These are phyloP conservation scores for Actinemys pallida DNA, from an alignment of 2,113 vertebrate genomes.

Conservation along the genomic window DNA sequence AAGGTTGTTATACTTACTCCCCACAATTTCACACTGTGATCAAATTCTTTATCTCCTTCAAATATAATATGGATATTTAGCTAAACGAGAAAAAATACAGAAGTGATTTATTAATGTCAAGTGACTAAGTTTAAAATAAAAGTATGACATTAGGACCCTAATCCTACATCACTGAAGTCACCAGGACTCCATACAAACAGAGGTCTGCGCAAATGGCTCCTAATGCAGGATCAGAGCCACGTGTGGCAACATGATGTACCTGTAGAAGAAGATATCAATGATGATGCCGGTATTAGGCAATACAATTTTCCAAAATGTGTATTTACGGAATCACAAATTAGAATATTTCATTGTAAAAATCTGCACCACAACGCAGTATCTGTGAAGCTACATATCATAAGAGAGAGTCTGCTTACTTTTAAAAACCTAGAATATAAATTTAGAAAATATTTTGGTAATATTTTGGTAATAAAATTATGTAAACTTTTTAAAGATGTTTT, in stretches of 20 bases:
- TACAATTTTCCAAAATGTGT: neutral
- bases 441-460: neutral
- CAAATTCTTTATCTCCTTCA: constrained; percentile 96
- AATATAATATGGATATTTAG: constrained; percentile 93
- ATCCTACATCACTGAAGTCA: neutral
- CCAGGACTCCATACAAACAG: neutral
- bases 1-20: constrained; percentile 88
- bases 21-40: constrained; percentile 92
- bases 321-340: neutral
- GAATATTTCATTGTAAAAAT: neutral
- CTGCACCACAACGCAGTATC: neutral
- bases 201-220: neutral
- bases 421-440: neutral
- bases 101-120: neutral
- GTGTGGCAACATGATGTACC: neutral
- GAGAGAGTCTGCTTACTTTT: neutral
- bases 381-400: neutral
- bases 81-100: constrained; percentile 72
- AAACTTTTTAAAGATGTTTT: neutral
- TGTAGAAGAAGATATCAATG: neutral
- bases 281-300: neutral
- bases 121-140: neutral
- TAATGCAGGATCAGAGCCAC: neutral
- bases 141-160: neutral
- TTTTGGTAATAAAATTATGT: neutral